Evolutionary conservation across 2,888 invertebrate genomes (phyloP).

Genomic region (Bugulina stolonifera): DNA sequence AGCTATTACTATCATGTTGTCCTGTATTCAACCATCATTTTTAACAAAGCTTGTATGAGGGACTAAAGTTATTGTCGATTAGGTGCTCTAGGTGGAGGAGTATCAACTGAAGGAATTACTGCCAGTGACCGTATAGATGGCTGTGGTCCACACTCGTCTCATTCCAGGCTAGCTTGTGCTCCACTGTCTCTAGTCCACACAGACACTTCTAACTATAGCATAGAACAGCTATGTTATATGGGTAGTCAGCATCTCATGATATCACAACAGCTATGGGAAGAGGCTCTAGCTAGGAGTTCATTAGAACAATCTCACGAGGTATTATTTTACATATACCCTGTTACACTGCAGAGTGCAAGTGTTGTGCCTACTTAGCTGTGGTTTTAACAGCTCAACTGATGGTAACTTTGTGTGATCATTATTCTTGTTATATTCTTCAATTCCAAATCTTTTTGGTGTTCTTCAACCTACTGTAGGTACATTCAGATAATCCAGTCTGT

Average conservation of each 20-base stretch:
- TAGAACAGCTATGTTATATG: slow-evolving; percentile 82
- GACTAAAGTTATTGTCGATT: neutral
- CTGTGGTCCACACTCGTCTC: neutral
- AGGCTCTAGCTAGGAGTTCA: slow-evolving; percentile 63
- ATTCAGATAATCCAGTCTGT: neutral
- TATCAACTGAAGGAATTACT: neutral
- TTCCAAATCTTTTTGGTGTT: too few relatives aligned
- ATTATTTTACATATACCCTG: neutral
- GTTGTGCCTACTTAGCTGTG: too few relatives aligned
- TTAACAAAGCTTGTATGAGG: neutral
- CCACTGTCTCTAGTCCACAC: slow-evolving; percentile 41
- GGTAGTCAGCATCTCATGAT: slow-evolving; percentile 88
- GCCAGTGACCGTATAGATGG: neutral
- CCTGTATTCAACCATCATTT: neutral
- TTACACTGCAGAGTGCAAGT: too few relatives aligned
- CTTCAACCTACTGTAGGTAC: too few relatives aligned
- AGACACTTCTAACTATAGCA: slow-evolving; percentile 65
- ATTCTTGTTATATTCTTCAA: too few relatives aligned
- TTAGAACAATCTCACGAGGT: neutral
- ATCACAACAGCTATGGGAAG: slow-evolving; percentile 90
- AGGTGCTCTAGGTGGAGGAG: neutral
- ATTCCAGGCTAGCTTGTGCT: neutral
- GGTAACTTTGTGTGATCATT: too few relatives aligned
- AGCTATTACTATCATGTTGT: too few relatives aligned
- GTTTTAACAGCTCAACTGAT: too few relatives aligned